Conservation (phyloP, 2,113 vertebrate species). For the Tichodroma muraria region DNA sequence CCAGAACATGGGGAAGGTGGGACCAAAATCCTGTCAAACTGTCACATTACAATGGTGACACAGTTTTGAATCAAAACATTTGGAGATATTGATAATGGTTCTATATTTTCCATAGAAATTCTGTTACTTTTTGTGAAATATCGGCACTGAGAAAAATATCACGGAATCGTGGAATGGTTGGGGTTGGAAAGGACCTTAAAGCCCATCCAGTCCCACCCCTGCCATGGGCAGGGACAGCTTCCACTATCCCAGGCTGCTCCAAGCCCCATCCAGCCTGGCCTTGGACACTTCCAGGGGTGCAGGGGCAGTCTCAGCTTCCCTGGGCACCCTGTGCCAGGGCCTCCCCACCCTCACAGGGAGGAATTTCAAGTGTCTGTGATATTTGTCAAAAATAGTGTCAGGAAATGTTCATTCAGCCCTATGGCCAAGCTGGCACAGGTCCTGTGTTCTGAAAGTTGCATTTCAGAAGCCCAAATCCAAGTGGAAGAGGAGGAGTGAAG, state of each 20-base stretch:
- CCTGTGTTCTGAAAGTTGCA: not conserved
- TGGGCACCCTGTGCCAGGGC: not conserved
- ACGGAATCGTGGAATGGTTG: not conserved
- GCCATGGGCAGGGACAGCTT: not conserved
- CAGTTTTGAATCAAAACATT: not conserved
- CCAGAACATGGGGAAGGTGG: not conserved
- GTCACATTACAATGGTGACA: not conserved
- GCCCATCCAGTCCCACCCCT: accelerated
- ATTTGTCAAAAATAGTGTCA: not conserved
- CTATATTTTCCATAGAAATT: not conserved
- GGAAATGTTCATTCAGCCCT: not conserved
- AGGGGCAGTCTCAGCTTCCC: not conserved
- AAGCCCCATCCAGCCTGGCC: accelerated
- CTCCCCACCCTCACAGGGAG: accelerated
- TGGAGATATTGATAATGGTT: not conserved
- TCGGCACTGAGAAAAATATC: not conserved
- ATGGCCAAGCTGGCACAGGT: not conserved
- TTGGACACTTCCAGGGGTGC: not conserved
- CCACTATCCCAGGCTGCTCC: accelerated
- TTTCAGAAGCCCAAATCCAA: not conserved
- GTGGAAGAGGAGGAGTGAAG: not conserved
- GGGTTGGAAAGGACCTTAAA: not conserved
- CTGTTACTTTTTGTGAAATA: not conserved
- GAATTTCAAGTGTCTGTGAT: not conserved
- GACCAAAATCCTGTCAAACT: not conserved